These are phyloP conservation scores for Scaeva pyrastri DNA, from an alignment of 2,888 invertebrate genomes.

Conservation along the genomic window DNA sequence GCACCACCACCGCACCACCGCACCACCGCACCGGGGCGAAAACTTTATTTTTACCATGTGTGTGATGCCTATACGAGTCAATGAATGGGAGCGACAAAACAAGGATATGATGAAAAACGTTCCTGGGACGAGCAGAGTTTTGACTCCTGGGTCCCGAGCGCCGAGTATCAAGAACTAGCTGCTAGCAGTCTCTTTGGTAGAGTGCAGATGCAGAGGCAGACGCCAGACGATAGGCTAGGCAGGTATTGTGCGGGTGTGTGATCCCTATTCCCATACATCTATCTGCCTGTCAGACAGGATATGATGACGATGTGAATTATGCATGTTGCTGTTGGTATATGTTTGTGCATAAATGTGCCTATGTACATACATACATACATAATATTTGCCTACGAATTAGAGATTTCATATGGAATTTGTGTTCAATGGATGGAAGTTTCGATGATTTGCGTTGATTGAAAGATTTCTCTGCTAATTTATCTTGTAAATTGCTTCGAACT, in stretches of 20 bases:
- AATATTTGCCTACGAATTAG: conserved; percentile 65
- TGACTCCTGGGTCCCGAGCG: too few relatives aligned
- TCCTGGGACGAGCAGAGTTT: background rate
- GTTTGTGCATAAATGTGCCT: background rate
- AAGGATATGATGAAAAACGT: conserved; percentile 12
- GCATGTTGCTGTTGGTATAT: conserved; percentile 41
- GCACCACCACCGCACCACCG: too few relatives aligned
- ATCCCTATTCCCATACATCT: background rate
- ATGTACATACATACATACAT: too few relatives aligned
- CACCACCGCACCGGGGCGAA: conserved; percentile 26
- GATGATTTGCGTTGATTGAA: conserved; percentile 71
- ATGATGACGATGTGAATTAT: conserved; percentile 39
- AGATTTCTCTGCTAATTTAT: conserved; percentile 70
- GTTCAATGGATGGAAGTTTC: conserved; percentile 56
- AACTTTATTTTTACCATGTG: conserved; percentile 28
- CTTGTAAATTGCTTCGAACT: conserved; percentile 60
- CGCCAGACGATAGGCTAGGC: too few relatives aligned
- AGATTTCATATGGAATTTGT: conserved; percentile 59
- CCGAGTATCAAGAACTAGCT: background rate
- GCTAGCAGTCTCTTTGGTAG: background rate
- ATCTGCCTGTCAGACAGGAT: conserved; percentile 21
- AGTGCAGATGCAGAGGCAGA: too few relatives aligned
- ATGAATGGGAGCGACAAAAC: conserved; percentile 37
- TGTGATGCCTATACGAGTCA: conserved; percentile 6
- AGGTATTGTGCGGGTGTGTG: background rate